Evolutionary conservation across 2,888 invertebrate genomes (phyloP).

Genomic region (Epinotia ramella): DNA sequence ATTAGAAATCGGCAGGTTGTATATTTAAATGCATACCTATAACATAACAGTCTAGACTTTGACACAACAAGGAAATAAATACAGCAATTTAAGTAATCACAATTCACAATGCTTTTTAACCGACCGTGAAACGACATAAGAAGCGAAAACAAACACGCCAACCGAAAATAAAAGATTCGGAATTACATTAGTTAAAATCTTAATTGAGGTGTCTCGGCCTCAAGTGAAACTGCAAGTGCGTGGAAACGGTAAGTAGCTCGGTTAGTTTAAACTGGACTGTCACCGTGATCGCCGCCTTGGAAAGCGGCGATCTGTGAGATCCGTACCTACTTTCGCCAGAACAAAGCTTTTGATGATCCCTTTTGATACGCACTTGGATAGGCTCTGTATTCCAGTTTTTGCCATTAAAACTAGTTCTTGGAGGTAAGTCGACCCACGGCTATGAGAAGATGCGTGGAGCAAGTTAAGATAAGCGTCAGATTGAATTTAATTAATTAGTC

Average conservation of each 20-base stretch:
- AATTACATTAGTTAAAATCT: slow-evolving; percentile 29
- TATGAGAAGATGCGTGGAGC: slow-evolving; percentile 12
- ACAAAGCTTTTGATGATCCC: slow-evolving; percentile 57
- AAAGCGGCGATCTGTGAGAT: slow-evolving; percentile 53
- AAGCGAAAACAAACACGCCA: slow-evolving; percentile 34
- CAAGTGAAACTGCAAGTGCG: slow-evolving; percentile 35
- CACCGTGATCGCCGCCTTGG: slow-evolving; percentile 41
- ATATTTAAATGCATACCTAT: slow-evolving; percentile 13
- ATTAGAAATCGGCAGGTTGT: slow-evolving; percentile 8
- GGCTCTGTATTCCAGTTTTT: slow-evolving; percentile 56
- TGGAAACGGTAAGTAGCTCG: slow-evolving; percentile 8
- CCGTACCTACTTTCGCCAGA: slow-evolving; percentile 63
- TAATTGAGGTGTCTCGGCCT: slow-evolving; percentile 35
- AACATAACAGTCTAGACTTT: slow-evolving; percentile 34
- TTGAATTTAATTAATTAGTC: slow-evolving; percentile 28
- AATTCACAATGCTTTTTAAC: slow-evolving; percentile 24
- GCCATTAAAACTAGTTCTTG: slow-evolving; percentile 45
- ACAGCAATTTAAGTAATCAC: slow-evolving; percentile 16
- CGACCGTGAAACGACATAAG: slow-evolving; percentile 32
- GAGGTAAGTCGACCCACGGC: slow-evolving; percentile 40
- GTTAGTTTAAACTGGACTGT: slow-evolving; percentile 26
- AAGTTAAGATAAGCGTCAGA: slow-evolving; percentile 21
- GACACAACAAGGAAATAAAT: slow-evolving; percentile 7
- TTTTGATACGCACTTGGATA: slow-evolving; percentile 52
- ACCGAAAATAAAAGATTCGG: slow-evolving; percentile 24